Base-by-base conservation (phyloP, 2,888 invertebrate species). In the Drosophila pseudotalamancana region DNA sequence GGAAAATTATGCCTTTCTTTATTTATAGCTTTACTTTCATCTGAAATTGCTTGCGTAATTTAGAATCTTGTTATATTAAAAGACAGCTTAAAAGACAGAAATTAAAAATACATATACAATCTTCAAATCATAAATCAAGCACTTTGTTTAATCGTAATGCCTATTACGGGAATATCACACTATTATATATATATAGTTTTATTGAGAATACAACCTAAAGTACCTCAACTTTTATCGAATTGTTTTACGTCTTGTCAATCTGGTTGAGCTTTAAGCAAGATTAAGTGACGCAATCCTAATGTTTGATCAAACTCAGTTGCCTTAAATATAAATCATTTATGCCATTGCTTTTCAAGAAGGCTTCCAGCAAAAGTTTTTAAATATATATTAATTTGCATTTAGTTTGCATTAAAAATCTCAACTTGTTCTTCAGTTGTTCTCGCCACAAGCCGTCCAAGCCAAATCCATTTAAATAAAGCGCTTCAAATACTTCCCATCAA, bases 401-500 rank as follows among this genome's bases (percentile, higher is more conserved):
- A 31, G 37, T 54, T 8, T 34, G 72, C 51, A 75, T 71, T 72
- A 43, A 72, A 64, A 53, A 55, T 48, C 64, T 45, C 43, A 64
- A 59, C 31, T 71, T 71, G 57, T 64, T 70, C 42, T 34, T 11
- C 6, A 4, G 32, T 50, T 54, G 43, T 46, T 54, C 54, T 23
- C 54, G 59, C 54, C 76, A 31, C 72, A 72, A 75, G 48, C 32
- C 64, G 37, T 39, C 46, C 57, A 51, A 64, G 32, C 66, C 31
- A 53, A 72, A 76, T 65, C 45, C 72, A 76, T 76, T 72, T 76
- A 71, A 72, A 75, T 71, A 72, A 72, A 65, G 49, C 76, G 51
- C 53, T 57, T 25, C 25, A 34, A 40, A 54, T 70, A 69, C 67
- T 67, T 69, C 32, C 34, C 35, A 49, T 42, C 48, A 42, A 9